Base-by-base conservation (phyloP, 2,113 vertebrate genomes). In the Gila orcuttii region DNA sequence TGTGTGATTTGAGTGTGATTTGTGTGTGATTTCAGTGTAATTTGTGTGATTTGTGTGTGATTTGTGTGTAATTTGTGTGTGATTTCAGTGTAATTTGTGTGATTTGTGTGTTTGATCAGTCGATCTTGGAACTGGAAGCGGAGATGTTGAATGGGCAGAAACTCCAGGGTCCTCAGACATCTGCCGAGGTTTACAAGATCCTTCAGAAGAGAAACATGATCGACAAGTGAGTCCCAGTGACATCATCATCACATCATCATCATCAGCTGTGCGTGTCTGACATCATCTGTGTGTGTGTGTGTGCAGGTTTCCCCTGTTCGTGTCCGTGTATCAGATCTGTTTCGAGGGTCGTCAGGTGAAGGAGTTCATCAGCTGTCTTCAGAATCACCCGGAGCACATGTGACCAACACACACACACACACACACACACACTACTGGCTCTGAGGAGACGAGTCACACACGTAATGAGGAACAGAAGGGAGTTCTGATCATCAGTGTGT, bases 61-160 rank as follows among this genome's bases (percentile, higher is more conserved):
- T 47, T 0, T 50, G 3, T 50, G 50, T 52, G 50, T 52, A 1
- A 28, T 28, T 28, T 28, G 28, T 1, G 28, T 28, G 28, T 28
- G 28, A 28, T 28, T 28, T 28, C 1, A 28, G 28, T 28, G 28
- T 28, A 28, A 28, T 28, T 10, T 11, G 50, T 52, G 50, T 52
- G 3, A 1, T 47, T 0, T 50, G 3, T 50, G 50, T 52, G 50
- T 52, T 0, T 52, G 50, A 13, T 0, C 89, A 97, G 97, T 94
- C 96, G 1, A 95, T 98, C 2, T 90, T 89, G 57, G 94, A 96
- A 69, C 92, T 97, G 91, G 97, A 98, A 91, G 94, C 88, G 0
- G 96, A 98, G 87, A 95, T 97, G 96, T 91, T 97, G 78, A 97
- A 97, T 0, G 96, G 96, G 4, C 97, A 98, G 91, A 98, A 98